These are phyloP conservation scores for Nestor notabilis DNA, from an alignment of 2,113 vertebrate genomes.

Conservation along the genomic window DNA sequence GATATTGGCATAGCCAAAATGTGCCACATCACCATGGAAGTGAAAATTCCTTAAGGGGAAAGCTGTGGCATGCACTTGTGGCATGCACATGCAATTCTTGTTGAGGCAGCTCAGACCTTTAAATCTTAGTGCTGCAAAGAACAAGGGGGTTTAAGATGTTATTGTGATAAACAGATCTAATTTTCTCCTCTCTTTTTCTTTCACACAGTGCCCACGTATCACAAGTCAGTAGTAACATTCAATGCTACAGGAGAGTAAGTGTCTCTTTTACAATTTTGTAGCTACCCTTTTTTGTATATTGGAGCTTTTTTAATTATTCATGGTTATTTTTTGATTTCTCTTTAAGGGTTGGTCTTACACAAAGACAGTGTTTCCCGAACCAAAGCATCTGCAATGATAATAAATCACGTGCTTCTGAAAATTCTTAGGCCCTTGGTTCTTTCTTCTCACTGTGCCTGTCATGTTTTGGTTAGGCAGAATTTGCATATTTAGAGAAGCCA, in stretches of 20 bases:
- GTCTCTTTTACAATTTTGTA: background rate
- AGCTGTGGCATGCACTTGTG: background rate
- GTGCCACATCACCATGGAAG: background rate
- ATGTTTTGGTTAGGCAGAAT: background rate
- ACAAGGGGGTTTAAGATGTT: background rate
- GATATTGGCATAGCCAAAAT: background rate
- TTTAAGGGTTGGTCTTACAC: background rate
- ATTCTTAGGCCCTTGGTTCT: slow-evolving; percentile 3
- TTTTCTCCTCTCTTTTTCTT: slow-evolving; percentile 22
- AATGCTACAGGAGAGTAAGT: slow-evolving; percentile 90
- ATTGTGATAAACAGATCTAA: background rate
- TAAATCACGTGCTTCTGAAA: slow-evolving; percentile 12
- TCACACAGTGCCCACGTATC: slow-evolving; percentile 81
- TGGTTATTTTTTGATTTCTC: background rate
- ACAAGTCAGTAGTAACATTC: slow-evolving; percentile 78
- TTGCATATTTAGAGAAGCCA: background rate
- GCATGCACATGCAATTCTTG: background rate
- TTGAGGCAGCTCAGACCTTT: background rate
- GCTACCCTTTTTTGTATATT: background rate
- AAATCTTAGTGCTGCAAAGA: background rate
- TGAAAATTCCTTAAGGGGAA: background rate
- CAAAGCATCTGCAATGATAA: background rate
- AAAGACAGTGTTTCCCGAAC: background rate
- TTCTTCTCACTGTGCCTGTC: background rate
- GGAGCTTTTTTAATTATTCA: background rate